Conservation (phyloP, 1,140 invertebrate species). For the Scaptomyza montana region DNA sequence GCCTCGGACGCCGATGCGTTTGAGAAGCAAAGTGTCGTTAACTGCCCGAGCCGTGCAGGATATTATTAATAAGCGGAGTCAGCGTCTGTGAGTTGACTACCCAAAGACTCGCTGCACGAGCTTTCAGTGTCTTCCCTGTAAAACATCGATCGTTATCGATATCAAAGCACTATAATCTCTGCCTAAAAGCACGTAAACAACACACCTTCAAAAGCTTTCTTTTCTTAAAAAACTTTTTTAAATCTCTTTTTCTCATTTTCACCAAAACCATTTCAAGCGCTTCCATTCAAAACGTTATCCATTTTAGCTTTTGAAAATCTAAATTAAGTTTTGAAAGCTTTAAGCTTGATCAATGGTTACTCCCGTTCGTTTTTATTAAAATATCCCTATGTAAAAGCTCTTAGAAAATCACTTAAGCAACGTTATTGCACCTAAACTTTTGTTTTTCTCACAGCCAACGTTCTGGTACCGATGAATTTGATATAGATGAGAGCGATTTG, state of each 20-base stretch:
- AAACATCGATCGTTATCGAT: too few relatives aligned
- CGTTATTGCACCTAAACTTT: neutral
- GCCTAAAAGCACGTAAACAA: too few relatives aligned
- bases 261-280: conserved; percentile 9
- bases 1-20: conserved; percentile 76
- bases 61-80: conserved; percentile 70
- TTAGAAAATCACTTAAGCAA: too few relatives aligned
- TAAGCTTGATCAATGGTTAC: too few relatives aligned
- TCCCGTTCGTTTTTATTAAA: neutral
- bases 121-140: too few relatives aligned
- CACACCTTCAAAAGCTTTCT: too few relatives aligned
- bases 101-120: neutral
- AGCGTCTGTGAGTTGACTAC: conserved; percentile 64
- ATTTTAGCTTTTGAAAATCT: too few relatives aligned
- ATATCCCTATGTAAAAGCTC: neutral
- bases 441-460: conserved; percentile 56
- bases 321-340: too few relatives aligned
- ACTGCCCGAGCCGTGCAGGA: conserved; percentile 76
- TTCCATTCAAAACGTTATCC: neutral
- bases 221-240: too few relatives aligned
- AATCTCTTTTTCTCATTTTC: neutral
- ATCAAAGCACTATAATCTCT: too few relatives aligned
- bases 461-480: conserved; percentile 73
- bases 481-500: conserved; percentile 73
- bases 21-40: conserved; percentile 70